Conservation (phyloP, 2,888 invertebrate species). For the Dorcus parallelipipedus region DNA sequence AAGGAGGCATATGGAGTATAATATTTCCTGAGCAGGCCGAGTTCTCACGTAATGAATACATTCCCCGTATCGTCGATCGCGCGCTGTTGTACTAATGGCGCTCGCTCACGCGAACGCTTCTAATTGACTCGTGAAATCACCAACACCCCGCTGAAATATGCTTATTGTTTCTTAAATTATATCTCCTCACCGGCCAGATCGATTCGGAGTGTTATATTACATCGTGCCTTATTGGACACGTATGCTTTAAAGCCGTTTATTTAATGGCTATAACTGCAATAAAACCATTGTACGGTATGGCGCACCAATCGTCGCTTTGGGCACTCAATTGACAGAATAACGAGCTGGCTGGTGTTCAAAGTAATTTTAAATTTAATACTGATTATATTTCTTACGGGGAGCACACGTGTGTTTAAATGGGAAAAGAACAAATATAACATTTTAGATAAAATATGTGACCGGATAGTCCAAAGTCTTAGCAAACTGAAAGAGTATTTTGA, state of each 20-base stretch:
- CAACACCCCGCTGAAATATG: conserved; percentile 38
- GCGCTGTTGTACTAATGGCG: conserved; percentile 40
- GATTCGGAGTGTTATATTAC: conserved; percentile 25
- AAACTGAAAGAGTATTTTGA: too few species aligned
- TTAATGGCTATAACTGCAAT: neutral
- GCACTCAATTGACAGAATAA: conserved; percentile 1
- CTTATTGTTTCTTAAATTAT: conserved; percentile 37
- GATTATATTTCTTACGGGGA: neutral
- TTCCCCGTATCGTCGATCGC: conserved; percentile 28
- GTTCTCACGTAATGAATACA: conserved; percentile 46
- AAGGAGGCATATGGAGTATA: conserved; percentile 17
- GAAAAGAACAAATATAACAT: too few species aligned
- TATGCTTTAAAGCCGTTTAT: neutral
- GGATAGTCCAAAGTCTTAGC: too few species aligned
- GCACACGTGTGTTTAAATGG: neutral
- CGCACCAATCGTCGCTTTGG: neutral
- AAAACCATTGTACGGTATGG: neutral
- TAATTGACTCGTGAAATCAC: conserved; percentile 49
- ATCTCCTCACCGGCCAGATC: conserved; percentile 22
- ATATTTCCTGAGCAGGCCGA: conserved; percentile 32
- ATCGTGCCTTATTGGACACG: conserved; percentile 12
- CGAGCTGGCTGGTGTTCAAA: neutral
- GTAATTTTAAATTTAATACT: neutral
- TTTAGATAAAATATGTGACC: too few species aligned
- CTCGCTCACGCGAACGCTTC: conserved; percentile 43